Evolutionary conservation across 2,888 invertebrate species (phyloP).

Genomic region (Andrena fulva): DNA sequence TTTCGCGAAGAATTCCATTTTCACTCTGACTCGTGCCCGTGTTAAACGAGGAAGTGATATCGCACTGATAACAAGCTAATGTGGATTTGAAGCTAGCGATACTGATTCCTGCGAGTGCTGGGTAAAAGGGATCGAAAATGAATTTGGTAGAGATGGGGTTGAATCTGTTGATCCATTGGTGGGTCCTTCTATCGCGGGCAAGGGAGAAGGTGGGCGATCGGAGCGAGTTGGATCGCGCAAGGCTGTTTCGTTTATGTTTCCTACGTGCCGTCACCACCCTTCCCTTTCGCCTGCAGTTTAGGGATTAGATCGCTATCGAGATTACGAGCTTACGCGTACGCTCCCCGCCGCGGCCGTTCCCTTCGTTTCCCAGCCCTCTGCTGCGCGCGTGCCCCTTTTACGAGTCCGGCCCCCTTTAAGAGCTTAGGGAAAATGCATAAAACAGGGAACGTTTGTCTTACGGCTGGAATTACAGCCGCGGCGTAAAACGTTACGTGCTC

Average conservation of each 20-base stretch:
- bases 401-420: conserved; percentile 11
- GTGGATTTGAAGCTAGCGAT: too few relatives aligned
- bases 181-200: neutral
- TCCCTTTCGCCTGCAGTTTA: conserved; percentile 48
- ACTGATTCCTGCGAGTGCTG: too few relatives aligned
- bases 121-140: neutral
- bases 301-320: conserved; percentile 63
- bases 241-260: conserved; percentile 15
- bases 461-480: conserved; percentile 18
- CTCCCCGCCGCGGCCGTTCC: neutral
- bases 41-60: too few relatives aligned
- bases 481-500: conserved; percentile 3
- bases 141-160: neutral
- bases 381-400: conserved; percentile 25
- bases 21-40: too few relatives aligned
- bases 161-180: neutral
- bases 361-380: neutral
- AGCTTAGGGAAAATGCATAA: conserved; percentile 22
- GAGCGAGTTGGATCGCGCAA: neutral
- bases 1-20: too few relatives aligned
- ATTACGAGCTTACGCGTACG: conserved; percentile 56
- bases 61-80: too few relatives aligned
- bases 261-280: conserved; percentile 22
- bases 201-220: neutral
- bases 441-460: conserved; percentile 4